These are phyloP conservation scores for Silurus glanis DNA, from an alignment of 2,113 vertebrate genomes.

Conservation along the genomic window DNA sequence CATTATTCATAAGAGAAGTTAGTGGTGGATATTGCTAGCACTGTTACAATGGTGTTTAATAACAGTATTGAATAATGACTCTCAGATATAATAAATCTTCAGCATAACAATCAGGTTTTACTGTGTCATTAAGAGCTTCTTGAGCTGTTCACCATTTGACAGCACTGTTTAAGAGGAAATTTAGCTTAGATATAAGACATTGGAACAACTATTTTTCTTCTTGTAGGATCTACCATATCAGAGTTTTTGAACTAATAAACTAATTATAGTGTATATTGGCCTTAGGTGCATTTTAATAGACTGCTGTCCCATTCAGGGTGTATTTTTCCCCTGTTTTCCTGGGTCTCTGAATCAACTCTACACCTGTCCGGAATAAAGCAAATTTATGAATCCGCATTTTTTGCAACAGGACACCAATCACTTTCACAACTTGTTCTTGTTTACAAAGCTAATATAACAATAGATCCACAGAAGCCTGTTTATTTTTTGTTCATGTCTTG, in stretches of 20 bases:
- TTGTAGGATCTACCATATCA: neutral
- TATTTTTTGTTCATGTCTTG: constrained; percentile 16
- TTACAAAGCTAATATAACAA: constrained; percentile 1
- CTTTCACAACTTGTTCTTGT: neutral
- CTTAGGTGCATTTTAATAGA: neutral
- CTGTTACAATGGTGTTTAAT: neutral
- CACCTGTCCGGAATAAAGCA: neutral
- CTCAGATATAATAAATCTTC: neutral
- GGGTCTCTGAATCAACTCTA: neutral
- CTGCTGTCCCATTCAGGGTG: neutral
- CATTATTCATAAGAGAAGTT: neutral
- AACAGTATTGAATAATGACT: neutral
- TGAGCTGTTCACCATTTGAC: neutral
- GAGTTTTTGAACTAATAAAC: neutral
- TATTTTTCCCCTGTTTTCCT: neutral
- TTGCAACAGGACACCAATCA: neutral
- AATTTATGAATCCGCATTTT: neutral
- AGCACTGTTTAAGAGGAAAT: neutral
- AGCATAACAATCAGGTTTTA: neutral
- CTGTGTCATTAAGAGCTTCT: neutral
- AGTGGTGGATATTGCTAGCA: neutral
- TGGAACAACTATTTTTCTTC: neutral
- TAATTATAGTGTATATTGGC: neutral
- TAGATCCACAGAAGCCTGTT: neutral
- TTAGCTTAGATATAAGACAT: neutral